Evolutionary conservation across 2,888 invertebrate genomes (phyloP), one percentile per base, ranked within the genome.

Genomic region (Andrena fulva): DNA sequence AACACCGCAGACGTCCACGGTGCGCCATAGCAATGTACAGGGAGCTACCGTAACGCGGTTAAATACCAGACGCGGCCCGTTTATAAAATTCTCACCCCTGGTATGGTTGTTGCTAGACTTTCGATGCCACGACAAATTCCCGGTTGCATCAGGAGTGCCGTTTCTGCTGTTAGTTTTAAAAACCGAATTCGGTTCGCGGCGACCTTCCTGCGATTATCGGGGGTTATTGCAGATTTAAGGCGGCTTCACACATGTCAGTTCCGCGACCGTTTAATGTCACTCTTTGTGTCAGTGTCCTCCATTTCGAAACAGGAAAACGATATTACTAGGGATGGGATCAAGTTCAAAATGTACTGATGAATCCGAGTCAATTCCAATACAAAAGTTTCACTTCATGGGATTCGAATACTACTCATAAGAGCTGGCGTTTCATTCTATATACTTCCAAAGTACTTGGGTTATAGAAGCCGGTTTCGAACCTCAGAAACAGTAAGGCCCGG

Each of bases 31-130:
- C 64, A 59, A 59, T 52, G 62, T 48, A 71, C 31, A 68, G n/a
- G 48, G 27, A 52, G 35, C 52, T 33, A 33, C 48, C 2, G 8
- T 63, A 77, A 35, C 66, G 52, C 42, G 42, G 64, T 68, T 75
- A 79, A 76, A 79, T 66, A 76, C 59, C 67, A 68, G 59, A 73
- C 66, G 27, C 29, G 20, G 59, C 59, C 50, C 52, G 60, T 84
- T 84, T 80, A 77, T 84, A 85, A 80, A 84, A 84, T 84, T 79
- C 66, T 33, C 52, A 48, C 42, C 42, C 62, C 52, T 59, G 62
- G 35, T 62, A 42, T 33, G 80, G 54, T 60, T 59, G 76, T 80
- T 67, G 70, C 27, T 42, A 35, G 48, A 35, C 54, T 62, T 54
- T 77, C 70, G 73, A 80, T 72, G 76, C 77, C 12, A 35, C 66